These are phyloP conservation scores for Jaculus jaculus DNA, from an alignment of 2,113 vertebrate species.

Conservation along the genomic window DNA sequence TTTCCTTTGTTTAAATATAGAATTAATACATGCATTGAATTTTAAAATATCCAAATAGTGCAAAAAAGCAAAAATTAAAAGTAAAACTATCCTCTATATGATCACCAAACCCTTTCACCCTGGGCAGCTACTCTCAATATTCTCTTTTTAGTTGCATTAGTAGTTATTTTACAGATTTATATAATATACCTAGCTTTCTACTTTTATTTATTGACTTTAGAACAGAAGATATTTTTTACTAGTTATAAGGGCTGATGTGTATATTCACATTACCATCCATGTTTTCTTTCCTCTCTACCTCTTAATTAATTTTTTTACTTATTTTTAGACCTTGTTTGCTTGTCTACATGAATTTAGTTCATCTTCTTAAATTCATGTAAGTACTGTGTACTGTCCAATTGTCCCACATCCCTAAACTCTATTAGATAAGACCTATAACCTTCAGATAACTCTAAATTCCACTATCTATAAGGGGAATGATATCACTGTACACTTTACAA, in stretches of 20 bases:
- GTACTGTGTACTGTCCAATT: too few relatives aligned
- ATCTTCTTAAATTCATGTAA: not conserved
- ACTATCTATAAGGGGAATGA: not conserved
- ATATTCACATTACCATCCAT: not conserved
- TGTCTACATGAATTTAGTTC: not conserved
- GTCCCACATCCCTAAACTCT: not conserved
- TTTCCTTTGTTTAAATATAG: slow-evolving; percentile 61
- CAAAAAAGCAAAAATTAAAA: slow-evolving; percentile 61
- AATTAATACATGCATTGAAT: slow-evolving; percentile 33
- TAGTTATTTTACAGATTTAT: slow-evolving; percentile 46
- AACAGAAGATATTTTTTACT: not conserved
- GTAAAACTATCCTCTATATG: not conserved
- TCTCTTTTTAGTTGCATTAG: not conserved
- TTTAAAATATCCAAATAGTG: slow-evolving; percentile 49
- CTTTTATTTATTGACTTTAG: not conserved
- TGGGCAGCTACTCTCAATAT: not conserved
- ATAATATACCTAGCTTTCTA: not conserved
- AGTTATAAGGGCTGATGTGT: not conserved
- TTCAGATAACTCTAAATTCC: not conserved
- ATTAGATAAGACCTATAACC: not conserved
- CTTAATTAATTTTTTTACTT: not conserved
- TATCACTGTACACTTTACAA: too few relatives aligned
- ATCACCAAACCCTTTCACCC: not conserved
- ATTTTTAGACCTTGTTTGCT: not conserved
- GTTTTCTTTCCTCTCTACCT: not conserved